Percentiles rank a stretch among this genome's conserved stretches.
Conservation (phyloP, 92 coral and sea anemone genomes). For the Porites lobata region DNA sequence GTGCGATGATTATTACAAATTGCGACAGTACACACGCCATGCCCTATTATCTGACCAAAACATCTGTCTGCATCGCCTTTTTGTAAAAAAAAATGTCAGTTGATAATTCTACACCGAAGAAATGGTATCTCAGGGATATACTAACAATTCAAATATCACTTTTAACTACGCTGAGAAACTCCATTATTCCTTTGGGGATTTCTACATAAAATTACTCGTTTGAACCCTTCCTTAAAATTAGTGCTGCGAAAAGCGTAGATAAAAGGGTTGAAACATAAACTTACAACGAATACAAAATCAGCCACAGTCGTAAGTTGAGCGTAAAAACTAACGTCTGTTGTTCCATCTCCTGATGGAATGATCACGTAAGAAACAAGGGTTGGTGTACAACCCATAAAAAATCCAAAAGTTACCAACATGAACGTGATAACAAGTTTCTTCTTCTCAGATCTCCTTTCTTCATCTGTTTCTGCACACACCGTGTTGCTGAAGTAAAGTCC, state of each 20-base stretch:
- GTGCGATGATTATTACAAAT: no score
- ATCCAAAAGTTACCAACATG: neutral
- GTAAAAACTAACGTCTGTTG: neutral
- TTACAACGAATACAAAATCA: neutral
- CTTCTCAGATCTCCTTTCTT: neutral
- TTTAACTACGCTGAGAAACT: neutral
- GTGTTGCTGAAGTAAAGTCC: neutral
- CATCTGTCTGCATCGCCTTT: no score
- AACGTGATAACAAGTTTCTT: neutral
- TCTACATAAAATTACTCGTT: neutral
- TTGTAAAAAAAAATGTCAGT: no score
- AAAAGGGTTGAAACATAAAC: conserved; percentile 2
- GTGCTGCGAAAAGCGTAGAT: neutral
- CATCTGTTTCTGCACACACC: neutral
- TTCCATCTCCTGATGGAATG: neutral
- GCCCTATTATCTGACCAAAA: no score
- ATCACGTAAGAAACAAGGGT: neutral
- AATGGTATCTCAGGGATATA: no score
- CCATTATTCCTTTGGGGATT: neutral
- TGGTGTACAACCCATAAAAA: neutral
- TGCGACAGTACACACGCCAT: no score
- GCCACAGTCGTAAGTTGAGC: neutral
- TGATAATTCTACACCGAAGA: no score
- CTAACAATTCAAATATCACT: neutral
- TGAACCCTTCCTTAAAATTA: neutral